Conservation (phyloP, 2,888 invertebrate genomes). For the Rhyacophila evoluta region DNA sequence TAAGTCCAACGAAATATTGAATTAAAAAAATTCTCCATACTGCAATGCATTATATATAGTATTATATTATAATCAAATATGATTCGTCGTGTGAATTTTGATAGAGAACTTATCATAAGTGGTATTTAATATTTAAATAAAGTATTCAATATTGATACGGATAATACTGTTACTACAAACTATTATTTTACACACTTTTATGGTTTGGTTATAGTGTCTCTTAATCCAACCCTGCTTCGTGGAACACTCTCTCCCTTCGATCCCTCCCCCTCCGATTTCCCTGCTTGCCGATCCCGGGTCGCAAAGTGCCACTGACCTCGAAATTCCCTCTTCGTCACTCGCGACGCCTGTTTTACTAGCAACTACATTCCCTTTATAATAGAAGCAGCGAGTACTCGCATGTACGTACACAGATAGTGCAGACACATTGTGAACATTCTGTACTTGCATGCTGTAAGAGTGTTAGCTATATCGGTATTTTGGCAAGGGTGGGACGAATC, state of each 20-base stretch:
- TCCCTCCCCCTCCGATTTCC: conserved; percentile 53
- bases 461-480: background rate
- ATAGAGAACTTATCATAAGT: too few relatives aligned
- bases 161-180: too few relatives aligned
- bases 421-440: conserved; percentile 21
- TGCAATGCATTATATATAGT: too few relatives aligned
- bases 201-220: background rate
- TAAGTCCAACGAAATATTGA: too few relatives aligned
- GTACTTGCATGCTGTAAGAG: background rate
- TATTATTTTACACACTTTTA: too few relatives aligned
- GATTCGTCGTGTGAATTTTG: too few relatives aligned
- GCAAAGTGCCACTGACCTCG: conserved; percentile 65
- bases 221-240: background rate
- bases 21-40: too few relatives aligned
- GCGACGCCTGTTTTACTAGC: conserved; percentile 23
- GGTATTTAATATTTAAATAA: too few relatives aligned
- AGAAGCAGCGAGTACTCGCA: background rate
- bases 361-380: conserved; percentile 7
- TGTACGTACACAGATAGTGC: background rate
- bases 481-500: background rate
- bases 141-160: too few relatives aligned
- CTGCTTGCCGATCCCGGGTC: conserved; percentile 58
- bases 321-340: conserved; percentile 55
- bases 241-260: background rate
- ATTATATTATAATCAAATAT: too few relatives aligned